These are phyloP conservation scores for Pangasianodon gigas DNA, from an alignment of 2,113 vertebrate genomes.

Conservation along the genomic window DNA sequence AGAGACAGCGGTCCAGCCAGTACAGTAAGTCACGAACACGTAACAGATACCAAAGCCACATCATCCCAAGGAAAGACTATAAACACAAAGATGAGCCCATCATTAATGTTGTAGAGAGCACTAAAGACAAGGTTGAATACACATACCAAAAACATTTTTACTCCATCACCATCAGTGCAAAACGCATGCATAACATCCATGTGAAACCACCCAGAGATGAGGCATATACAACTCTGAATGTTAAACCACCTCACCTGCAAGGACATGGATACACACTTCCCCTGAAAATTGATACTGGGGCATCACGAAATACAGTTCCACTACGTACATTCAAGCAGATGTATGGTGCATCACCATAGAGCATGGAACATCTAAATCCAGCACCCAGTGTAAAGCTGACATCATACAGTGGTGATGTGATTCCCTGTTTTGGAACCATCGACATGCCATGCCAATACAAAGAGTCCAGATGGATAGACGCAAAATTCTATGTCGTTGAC, in stretches of 20 bases:
- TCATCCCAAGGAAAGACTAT: neutral
- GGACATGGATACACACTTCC: constrained; percentile 17
- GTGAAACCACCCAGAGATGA: constrained; percentile 27
- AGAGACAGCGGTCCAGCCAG: neutral
- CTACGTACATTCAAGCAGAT: constrained; percentile 41
- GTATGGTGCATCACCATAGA: constrained; percentile 18
- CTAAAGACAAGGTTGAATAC: neutral
- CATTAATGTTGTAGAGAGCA: neutral
- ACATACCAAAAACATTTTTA: too few species aligned
- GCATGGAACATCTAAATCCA: neutral
- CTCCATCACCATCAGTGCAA: too few species aligned
- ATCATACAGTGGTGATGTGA: neutral
- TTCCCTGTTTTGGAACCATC: constrained; percentile 26
- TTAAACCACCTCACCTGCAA: constrained; percentile 28
- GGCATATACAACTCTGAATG: constrained; percentile 35
- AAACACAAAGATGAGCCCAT: neutral
- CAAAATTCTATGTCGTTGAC: constrained; percentile 25
- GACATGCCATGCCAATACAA: constrained; percentile 39
- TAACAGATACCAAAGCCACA: neutral
- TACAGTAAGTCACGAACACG: neutral
- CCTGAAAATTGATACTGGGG: constrained; percentile 42
- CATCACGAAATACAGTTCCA: constrained; percentile 40
- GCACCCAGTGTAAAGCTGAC: neutral
- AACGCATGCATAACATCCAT: too few species aligned
- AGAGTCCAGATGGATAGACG: constrained; percentile 28